Conservation (phyloP, 2,113 vertebrate genomes). For the Melanerpes aurifrons region DNA sequence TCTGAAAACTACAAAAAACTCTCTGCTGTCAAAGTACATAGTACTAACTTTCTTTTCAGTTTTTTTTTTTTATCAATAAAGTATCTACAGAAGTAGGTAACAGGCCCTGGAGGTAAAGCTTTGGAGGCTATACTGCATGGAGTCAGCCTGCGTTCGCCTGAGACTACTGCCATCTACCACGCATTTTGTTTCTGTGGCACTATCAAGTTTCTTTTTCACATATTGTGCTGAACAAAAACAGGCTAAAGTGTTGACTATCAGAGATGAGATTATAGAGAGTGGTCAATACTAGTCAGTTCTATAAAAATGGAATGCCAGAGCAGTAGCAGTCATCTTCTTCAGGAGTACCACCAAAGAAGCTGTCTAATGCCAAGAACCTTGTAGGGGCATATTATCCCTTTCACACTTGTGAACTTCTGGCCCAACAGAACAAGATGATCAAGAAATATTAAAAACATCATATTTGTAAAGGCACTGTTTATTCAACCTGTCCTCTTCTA, state of each 20-base stretch:
- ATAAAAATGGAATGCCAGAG: accelerated
- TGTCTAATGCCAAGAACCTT: neutral
- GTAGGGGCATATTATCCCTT: neutral
- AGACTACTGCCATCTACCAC: neutral
- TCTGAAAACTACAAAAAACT: constrained; percentile 14
- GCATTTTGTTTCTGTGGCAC: neutral
- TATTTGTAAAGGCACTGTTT: neutral
- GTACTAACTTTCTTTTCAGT: neutral
- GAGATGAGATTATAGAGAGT: neutral
- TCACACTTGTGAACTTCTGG: neutral
- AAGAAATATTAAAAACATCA: neutral
- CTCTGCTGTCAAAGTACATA: neutral
- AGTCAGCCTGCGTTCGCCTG: neutral
- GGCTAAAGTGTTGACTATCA: neutral
- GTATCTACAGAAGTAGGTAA: neutral
- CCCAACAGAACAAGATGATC: neutral
- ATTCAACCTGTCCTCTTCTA: neutral
- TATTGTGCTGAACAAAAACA: neutral
- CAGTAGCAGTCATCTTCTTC: neutral
- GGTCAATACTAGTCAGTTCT: neutral
- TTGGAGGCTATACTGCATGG: neutral
- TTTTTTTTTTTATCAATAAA: neutral
- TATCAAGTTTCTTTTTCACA: neutral
- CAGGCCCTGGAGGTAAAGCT: neutral
- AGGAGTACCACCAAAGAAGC: neutral